Evolutionary conservation across 2,888 invertebrate genomes (phyloP), one percentile per base, ranked within the genome.

Genomic region (Sphaerophoria taeniata): DNA sequence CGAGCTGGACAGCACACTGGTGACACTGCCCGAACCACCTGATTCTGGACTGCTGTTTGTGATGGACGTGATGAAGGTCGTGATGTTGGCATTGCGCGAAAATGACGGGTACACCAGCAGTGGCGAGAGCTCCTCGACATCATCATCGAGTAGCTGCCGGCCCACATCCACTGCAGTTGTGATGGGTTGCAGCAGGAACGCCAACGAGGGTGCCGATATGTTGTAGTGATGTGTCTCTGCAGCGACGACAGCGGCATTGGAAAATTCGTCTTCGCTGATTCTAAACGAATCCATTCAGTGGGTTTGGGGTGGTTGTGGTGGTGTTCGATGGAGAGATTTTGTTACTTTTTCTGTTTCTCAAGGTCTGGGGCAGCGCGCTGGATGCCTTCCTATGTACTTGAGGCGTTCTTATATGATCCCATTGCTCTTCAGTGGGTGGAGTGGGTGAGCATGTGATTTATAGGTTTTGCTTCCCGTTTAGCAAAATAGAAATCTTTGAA

Each of bases 11-110:
- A 78, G 51, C 31, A 80, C 56, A 61, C 84, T 80, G 45, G 84
- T 80, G 6, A 63, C 77, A 80, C 73, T 81, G 61, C 63, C 70
- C 43, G 72, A 86, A 79, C 69, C 72, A 6, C 71, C 45, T 2
- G 39, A 4, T 31, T 80, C 84, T 36, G 36, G 16, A 70, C 76
- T 79, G 71, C 87, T 88, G 87, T 89, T 89, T 0, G 89, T 88
- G 39, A 88, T 87, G 76, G 87, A 83, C 49, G 86, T 53, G 56
- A 80, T 70, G 9, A 87, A 67, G 12, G 80, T 70, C n/a, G 82
- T 78, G 14, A 74, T 31, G 34, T 81, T 77, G 1, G 75, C 47
- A 61, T 78, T 56, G 58, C 61, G 75, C n/a, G n/a, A n/a, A n/a
- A n/a, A n/a, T 45, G 76, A 69, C 5, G 75, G 55, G 58, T 70